A percentile compares a stretch with the other conserved stretches of the same genome.
These are phyloP conservation scores for Heteromyza rotundicornis DNA, from an alignment of 2,888 invertebrate species.

Conservation along the genomic window DNA sequence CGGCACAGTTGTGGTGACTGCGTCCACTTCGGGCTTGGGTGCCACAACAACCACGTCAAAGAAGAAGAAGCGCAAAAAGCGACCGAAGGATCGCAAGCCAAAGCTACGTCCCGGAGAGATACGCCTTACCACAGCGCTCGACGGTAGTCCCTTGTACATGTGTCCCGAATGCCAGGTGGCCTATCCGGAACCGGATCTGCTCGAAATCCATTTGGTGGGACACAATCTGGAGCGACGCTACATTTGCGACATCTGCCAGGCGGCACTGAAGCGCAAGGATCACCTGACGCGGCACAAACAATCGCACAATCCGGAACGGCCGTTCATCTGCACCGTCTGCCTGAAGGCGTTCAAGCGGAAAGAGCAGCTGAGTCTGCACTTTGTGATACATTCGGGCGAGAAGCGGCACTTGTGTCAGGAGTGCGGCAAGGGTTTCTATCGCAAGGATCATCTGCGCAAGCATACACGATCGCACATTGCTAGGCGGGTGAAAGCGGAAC, in stretches of 20 bases:
- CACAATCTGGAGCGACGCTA: slow-evolving; percentile 84
- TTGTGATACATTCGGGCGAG: slow-evolving; percentile 86
- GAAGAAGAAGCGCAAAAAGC: slow-evolving; percentile 83
- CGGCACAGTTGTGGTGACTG: slow-evolving; percentile 39
- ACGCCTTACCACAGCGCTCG: slow-evolving; percentile 77
- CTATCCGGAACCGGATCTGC: slow-evolving; percentile 80
- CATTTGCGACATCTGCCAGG: slow-evolving; percentile 89
- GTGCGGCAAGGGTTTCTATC: slow-evolving; percentile 86
- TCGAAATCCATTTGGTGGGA: slow-evolving; percentile 83
- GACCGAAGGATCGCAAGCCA: slow-evolving; percentile 74
- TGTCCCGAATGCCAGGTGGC: slow-evolving; percentile 91
- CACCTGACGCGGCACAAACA: slow-evolving; percentile 87
- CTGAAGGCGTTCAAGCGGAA: slow-evolving; percentile 87
- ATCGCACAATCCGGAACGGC: slow-evolving; percentile 86
- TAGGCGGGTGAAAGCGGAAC: slow-evolving; percentile 77
- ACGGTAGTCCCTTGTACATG: slow-evolving; percentile 84
- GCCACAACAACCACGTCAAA: slow-evolving; percentile 65
- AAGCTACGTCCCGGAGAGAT: slow-evolving; percentile 84
- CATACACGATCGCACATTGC: slow-evolving; percentile 86
- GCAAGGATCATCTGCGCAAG: slow-evolving; percentile 85
- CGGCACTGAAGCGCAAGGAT: slow-evolving; percentile 85
- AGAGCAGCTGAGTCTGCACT: slow-evolving; percentile 86
- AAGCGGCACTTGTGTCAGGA: slow-evolving; percentile 85
- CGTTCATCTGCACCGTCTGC: slow-evolving; percentile 86
- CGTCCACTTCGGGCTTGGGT: slow-evolving; percentile 31